Conservation (phyloP, 2,113 vertebrate species). For the Trematocara variabile region DNA sequence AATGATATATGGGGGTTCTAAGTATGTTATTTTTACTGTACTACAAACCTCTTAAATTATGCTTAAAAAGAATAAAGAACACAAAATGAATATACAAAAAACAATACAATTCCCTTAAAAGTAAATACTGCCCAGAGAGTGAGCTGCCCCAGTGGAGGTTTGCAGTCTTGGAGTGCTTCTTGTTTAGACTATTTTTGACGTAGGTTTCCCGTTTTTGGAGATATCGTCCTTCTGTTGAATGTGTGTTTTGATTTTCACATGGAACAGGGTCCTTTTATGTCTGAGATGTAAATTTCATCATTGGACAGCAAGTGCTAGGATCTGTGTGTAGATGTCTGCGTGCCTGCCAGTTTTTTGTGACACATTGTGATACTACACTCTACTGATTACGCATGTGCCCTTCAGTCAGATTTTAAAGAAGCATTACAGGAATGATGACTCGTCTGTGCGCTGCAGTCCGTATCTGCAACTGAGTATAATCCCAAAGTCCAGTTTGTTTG, state of each 20-base stretch:
- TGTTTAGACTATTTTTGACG: not conserved
- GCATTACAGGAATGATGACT: not conserved
- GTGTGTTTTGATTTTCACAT: not conserved
- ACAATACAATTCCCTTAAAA: not conserved
- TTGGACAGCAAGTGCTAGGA: not conserved
- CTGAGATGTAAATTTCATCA: not conserved
- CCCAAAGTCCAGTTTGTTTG: not conserved
- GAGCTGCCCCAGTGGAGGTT: not conserved
- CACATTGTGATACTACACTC: not conserved
- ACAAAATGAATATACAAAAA: not conserved
- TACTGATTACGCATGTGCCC: not conserved
- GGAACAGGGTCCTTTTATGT: not conserved
- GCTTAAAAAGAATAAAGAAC: not conserved
- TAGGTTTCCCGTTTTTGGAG: not conserved
- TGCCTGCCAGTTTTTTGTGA: not conserved
- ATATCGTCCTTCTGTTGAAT: not conserved
- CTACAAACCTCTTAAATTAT: not conserved
- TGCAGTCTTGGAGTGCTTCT: not conserved
- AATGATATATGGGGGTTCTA: not conserved
- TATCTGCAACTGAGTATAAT: not conserved
- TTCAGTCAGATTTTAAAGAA: not conserved
- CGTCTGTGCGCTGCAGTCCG: not conserved
- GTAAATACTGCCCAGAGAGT: not conserved
- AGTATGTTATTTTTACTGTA: not conserved
- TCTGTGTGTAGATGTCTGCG: not conserved